Conservation (phyloP, 2,888 invertebrate species). For the Hyppa rectilinea region DNA sequence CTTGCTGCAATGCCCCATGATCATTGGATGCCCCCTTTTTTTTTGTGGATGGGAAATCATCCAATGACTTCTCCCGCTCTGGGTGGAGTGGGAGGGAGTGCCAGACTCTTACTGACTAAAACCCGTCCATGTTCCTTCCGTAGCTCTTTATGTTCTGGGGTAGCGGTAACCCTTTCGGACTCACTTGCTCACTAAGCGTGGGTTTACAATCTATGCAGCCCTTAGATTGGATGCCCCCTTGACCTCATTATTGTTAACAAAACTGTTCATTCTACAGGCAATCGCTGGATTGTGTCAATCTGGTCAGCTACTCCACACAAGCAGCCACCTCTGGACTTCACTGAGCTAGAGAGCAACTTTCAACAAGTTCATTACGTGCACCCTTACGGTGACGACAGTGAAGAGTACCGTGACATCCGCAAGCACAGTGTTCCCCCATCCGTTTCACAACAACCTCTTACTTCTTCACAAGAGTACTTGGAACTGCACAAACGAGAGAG, state of each 20-base stretch:
- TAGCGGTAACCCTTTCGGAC: no score
- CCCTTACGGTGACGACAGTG: slow-evolving; percentile 70
- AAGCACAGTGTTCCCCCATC: slow-evolving; percentile 77
- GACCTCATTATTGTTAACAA: background rate
- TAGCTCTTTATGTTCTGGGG: no score
- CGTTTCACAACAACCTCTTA: slow-evolving; percentile 82
- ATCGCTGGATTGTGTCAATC: slow-evolving; percentile 95
- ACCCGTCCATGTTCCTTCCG: no score
- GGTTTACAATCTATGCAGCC: no score
- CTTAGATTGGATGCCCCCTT: no score
- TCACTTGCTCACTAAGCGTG: no score
- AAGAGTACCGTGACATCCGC: slow-evolving; percentile 76
- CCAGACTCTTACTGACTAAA: no score
- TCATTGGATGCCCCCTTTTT: no score
- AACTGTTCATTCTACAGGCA: slow-evolving; percentile 90
- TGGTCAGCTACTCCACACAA: slow-evolving; percentile 96
- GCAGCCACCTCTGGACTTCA: slow-evolving; percentile 95
- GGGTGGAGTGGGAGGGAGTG: no score
- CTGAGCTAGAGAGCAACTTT: slow-evolving; percentile 92
- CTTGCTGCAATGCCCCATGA: background rate
- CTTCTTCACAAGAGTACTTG: slow-evolving; percentile 89
- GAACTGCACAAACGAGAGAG: slow-evolving; percentile 95
- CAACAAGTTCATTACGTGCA: slow-evolving; percentile 79
- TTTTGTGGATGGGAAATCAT: no score
- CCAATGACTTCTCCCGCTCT: no score